Base-by-base conservation (phyloP, 2,797 vertebrate genomes). In the Synanceia verrucosa region DNA sequence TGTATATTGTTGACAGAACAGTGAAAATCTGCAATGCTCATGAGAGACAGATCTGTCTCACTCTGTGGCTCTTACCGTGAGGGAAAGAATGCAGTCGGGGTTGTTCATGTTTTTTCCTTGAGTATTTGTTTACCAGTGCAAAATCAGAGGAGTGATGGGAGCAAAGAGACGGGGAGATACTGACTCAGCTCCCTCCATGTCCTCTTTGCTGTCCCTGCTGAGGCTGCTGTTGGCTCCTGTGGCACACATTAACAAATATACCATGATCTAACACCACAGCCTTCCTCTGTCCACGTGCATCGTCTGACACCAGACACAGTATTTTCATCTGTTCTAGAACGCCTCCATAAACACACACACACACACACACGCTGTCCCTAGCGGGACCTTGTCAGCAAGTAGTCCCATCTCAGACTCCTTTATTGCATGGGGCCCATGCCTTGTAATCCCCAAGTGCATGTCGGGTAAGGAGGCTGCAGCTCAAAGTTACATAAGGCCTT, bases 101-200 rank as follows among this genome's bases (percentile, higher is more conserved):
- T 51, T 59, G 53, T 67, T 74, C 51, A 72, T 75, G 67, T 86
- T 85, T 86, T 85, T 77, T 70, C 86, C 69, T 57, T 68, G 55
- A 65, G 76, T 73, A 52, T 76, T 82, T 83, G 86, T 87, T 88
- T 84, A 80, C 73, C 60, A 43, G 56, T 65, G 71, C 78, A 79
- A 63, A 83, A 86, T 79, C 47, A 73, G 53, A 43, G 12, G 19
- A 53, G 72, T 82, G 77, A 21, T 78, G 71, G 68, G 66, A 67
- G 67, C 75, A 55, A n/a, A 19, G 71, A 69, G 65, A 55, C 7
- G 28, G 52, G 28, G 57, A 79, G 73, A 69, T 74, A 70, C 66
- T 78, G 85, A 83, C 62, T 87, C 85, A 83, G 74, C 78, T 65
- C 47, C 52, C 72, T 53, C 37, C 7, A 1, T 44, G 65, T 71